Base-by-base conservation (phyloP, 1,140 invertebrate species). In the Drosophila auraria region DNA sequence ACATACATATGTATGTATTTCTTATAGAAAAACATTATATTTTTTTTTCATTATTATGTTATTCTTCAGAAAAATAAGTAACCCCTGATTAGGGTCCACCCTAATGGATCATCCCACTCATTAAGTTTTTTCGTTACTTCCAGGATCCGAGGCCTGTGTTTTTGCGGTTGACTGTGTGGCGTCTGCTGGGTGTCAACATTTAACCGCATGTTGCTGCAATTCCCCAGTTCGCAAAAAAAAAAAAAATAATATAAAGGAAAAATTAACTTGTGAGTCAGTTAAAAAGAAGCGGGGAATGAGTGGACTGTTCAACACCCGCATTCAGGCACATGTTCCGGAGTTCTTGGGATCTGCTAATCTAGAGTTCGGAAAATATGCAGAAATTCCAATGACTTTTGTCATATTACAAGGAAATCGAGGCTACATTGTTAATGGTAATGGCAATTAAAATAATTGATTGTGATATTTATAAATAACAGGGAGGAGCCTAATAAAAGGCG, bases 151-250 rank as follows among this genome's bases (percentile, higher is more conserved):
- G 25, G 53, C 38, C 27, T 71, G 68, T 45, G 20, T 72, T 60
- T 58, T 73, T 86, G 73, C 63, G 57, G 75, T 79, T 60, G 36
- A n/a, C 65, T 82, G 72, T 82, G 61, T 82, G 83, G 83, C 80
- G 83, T 87, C 83, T 87, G 83, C 83, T 87, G 76, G 72, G 81
- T 87, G 83, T 87, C 83, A 87, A 87, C 73, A 69, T 74, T 73
- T 51, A 82, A 77, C 76, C 79, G 63, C 66, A 86, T 78, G 74
- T 70, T 77, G 75, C 51, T 71, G 54, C 70, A 74, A 17, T 54
- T 64, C 17, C 71, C 42, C 42, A 75, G 49, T 56, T 56, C 50
- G n/a, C 33, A 30, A 42, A 56, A 47, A 58, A 61, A 83, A 54
- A 20, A 20, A 20, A 1, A 20, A 47, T 40, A 60, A 45, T 53